Base-by-base conservation (phyloP, 2,113 vertebrate genomes). In the Taurulus bubalis region DNA sequence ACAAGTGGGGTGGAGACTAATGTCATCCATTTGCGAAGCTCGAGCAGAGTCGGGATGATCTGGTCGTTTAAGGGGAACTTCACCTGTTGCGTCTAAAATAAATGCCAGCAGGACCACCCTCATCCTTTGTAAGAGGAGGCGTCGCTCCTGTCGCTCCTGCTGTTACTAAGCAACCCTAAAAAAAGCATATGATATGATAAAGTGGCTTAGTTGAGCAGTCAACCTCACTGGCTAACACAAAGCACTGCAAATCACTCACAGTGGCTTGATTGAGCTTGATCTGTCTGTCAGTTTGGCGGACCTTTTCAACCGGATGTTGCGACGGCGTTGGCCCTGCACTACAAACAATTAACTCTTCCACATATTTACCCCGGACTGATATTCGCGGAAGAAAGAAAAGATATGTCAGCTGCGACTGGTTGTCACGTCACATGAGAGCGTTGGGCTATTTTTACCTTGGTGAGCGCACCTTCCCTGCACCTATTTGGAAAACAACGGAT, bases 1-100 rank as follows among this genome's bases (percentile, higher is more conserved):
- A 75, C 42, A 72, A 74, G 80, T 66, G 62, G 32, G 60, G 8
- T 83, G 73, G 75, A 73, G 71, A 18, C 68, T 40, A n/a, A 77
- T 76, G 53, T 45, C 4, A 56, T 79, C 60, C 20, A 15, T 26
- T 6, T 47, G 11, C 24, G 66, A 56, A 68, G 11, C 34, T 8
- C 14, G 3, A 24, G 14, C 32, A 42, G 18, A 75, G 47, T 7
- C 15, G 4, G 9, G 45, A 38, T 18, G 51, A 51, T 51, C 2
- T 30, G 4, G 4, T 30, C 18, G 63, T 63, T 9, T 22, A 55
- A 51, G 18, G 18, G 4, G 6, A 18, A 0, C 20, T 9, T 51
- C 49, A 51, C 49, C 20, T 20, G 8, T 51, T 51, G 8, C 9
- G 3, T 53, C 49, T 51, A 10, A 51, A 53, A 24, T 24, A 24